Conservation (phyloP, 2,797 vertebrate species). For the Micrastur ruficollis region DNA sequence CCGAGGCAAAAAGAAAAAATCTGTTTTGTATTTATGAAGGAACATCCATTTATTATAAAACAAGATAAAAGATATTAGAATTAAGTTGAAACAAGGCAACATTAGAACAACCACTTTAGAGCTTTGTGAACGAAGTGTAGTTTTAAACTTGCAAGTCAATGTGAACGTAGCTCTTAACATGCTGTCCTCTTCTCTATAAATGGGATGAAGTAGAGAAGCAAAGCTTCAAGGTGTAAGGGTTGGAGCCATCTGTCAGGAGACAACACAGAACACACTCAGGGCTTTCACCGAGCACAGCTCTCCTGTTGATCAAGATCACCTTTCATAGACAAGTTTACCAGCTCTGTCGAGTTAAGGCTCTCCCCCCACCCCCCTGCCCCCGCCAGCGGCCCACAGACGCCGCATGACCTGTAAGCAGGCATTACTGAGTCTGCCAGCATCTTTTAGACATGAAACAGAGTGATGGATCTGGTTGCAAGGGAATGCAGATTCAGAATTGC, state of each 20-base stretch:
- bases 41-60: slow-evolving; percentile 79
- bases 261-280: slow-evolving; percentile 12
- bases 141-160: slow-evolving; percentile 69
- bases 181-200: slow-evolving; percentile 80
- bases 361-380: background rate
- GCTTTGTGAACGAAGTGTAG: slow-evolving; percentile 66
- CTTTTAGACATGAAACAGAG: background rate
- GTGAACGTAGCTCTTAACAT: slow-evolving; percentile 65
- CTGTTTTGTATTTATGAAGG: slow-evolving; percentile 45
- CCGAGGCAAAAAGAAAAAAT: slow-evolving; percentile 68
- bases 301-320: background rate
- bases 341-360: background rate
- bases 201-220: slow-evolving; percentile 93
- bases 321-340: background rate
- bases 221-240: slow-evolving; percentile 95
- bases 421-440: background rate
- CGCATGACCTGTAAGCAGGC: background rate
- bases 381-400: background rate
- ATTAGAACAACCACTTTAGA: slow-evolving; percentile 72
- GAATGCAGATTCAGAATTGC: background rate
- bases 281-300: background rate
- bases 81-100: slow-evolving; percentile 76
- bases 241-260: slow-evolving; percentile 81
- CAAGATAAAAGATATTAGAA: slow-evolving; percentile 66
- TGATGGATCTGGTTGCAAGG: background rate